Evolutionary conservation across 2,113 vertebrate species (phyloP).

Genomic region (Cephalopholis sonnerati): DNA sequence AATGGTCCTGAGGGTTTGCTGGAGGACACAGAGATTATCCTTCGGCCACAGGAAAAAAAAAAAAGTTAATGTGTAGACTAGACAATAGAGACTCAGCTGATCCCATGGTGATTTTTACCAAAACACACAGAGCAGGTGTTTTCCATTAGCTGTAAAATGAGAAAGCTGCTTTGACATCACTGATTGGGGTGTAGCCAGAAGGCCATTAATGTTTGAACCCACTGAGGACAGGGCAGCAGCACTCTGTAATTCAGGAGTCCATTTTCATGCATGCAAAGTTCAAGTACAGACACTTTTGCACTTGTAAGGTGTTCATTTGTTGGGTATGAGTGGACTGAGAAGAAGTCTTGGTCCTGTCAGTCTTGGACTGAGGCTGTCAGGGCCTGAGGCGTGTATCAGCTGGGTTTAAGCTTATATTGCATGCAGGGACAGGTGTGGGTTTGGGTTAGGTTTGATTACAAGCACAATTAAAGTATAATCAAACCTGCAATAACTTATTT

Average conservation of each 20-base stretch:
- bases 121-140: constrained; percentile 57
- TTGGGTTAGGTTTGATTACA: neutral
- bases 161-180: constrained; percentile 23
- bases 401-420: neutral
- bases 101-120: constrained; percentile 48
- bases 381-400: neutral
- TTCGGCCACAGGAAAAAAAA: constrained; percentile 58
- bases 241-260: constrained; percentile 2
- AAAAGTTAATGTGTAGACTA: constrained; percentile 70
- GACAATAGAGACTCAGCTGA: constrained; percentile 59
- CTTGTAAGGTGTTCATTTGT: neutral
- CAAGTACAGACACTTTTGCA: neutral
- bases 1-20: constrained; percentile 58
- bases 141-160: constrained; percentile 58
- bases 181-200: constrained; percentile 23
- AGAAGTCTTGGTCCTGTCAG: neutral
- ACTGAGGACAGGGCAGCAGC: constrained; percentile 15
- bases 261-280: constrained; percentile 33
- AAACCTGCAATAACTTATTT: neutral
- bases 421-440: neutral
- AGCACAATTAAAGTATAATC: neutral
- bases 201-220: constrained; percentile 47
- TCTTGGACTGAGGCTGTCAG: neutral
- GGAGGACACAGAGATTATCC: constrained; percentile 67
- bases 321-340: neutral